Evolutionary conservation across 2,888 invertebrate genomes (phyloP), one percentile per base, ranked within the genome.

Genomic region (Drosophila subquinaria): DNA sequence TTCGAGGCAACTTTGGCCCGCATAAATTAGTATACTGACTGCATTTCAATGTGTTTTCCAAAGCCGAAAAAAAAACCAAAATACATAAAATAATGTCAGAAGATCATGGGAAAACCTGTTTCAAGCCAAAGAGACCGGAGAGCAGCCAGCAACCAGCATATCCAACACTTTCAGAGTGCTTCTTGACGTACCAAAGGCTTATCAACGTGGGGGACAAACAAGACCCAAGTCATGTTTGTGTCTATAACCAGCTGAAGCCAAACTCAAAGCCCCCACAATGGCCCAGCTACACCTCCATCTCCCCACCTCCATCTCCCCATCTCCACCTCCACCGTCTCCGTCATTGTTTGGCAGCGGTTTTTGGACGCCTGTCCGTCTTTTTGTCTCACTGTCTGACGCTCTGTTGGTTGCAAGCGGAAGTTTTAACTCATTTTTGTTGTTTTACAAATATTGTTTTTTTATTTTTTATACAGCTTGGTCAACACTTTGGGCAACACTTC

Each of bases 361-460:
- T 74, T 65, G 56, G 65, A 36, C 60, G 53, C 62, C 75, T 62
- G 11, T 47, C 27, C 9, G 27, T 40, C 48, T 23, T 27, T 36
- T 36, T 15, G 36, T 48, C 47, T 1, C 15, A 23, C 48, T n/a
- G 38, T 45, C 42, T 17, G 67, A 33, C 17, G 17, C 33, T 76
- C 43, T 43, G 47, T 51, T 60, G 60, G 27, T 52, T 52, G 57
- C 73, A 51, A 81, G 73, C 89, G 88, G 89, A 84, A 84, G 84
- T 76, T 88, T 89, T 88, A 74, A 89, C 82, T 88, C 82, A 84
- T 84, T 89, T 81, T 40, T 64, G 71, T 74, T 87, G 81, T 60
- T 75, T 65, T 53, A 76, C 76, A 74, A 76, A 73, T 76, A 70
- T 69, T 62, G 6, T 11, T 56, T 76, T 61, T 11, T 62, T 80